Evolutionary conservation across 2,888 invertebrate genomes (phyloP), one percentile per base, ranked within the genome.

Genomic region (Smittia sp.): DNA sequence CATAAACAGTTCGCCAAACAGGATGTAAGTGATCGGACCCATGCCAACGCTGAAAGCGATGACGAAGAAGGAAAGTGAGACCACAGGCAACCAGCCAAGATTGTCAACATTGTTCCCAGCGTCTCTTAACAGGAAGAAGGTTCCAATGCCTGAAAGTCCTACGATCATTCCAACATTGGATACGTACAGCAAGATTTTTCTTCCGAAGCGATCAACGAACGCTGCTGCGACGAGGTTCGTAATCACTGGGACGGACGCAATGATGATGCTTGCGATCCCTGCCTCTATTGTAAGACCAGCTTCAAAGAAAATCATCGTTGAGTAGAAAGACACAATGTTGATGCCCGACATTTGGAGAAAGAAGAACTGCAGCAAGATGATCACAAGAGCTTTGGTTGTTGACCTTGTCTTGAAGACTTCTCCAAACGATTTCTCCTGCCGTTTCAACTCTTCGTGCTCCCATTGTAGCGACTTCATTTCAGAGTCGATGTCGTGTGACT

Each of bases 11-110:
- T 93, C 93, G 0, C 91, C 86, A 77, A 88, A 83, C 1, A 74
- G 88, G 85, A 92, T 86, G 92, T 92, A 93, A 0, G 93, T 92
- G 39, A 93, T 89, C 0, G 93, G 93, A 0, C 92, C 93, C 77
- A 89, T 88, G 58, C 92, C 92, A 15, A 92, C 77, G 0, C 90
- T 89, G 81, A 91, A 93, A 0, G 89, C 86, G n/a, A 90, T 80
- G 11, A 92, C 87, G 80, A 90, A 93, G 3, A 89, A 75, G 22
- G 90, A 88, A 1, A 92, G 80, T 25, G 89, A 86, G 0, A 87
- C 75, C 0, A 93, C 79, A 0, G 92, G 92, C 66, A 93, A 78
- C 87, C 90, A 91, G 0, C 85, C 84, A 6, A 91, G 83, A 1
- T 82, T 77, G 9, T 80, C 77, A 0, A 41, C 18, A 39, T 88